These are phyloP conservation scores for Etheostoma nigrum DNA, from an alignment of 2,797 vertebrate species.

Conservation along the genomic window DNA sequence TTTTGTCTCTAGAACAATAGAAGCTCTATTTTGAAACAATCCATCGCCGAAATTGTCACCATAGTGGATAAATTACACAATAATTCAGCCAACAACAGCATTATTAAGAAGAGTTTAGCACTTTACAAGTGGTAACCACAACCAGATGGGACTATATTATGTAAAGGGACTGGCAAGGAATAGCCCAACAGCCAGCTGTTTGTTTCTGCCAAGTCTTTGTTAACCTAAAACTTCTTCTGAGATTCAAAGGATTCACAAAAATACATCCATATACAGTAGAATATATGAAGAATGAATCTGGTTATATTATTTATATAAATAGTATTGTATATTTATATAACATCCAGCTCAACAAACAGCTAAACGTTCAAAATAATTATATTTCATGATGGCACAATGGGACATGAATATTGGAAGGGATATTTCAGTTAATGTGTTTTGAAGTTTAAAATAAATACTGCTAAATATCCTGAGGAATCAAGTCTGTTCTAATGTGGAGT, in stretches of 20 bases:
- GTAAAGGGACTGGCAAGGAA: constrained; percentile 48
- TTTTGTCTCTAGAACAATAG: constrained; percentile 36
- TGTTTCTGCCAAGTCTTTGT: constrained; percentile 19
- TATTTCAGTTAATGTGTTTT: background rate
- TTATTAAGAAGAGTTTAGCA: constrained; percentile 46
- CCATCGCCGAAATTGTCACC: constrained; percentile 7
- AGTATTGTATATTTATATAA: background rate
- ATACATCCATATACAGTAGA: background rate
- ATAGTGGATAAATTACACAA: constrained; percentile 26
- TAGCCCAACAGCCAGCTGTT: constrained; percentile 26
- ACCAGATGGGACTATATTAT: constrained; percentile 68
- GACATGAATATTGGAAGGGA: background rate
- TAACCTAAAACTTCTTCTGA: constrained; percentile 6
- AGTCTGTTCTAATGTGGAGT: background rate
- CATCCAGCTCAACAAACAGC: background rate
- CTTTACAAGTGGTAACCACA: constrained; percentile 58
- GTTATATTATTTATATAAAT: too few relatives aligned
- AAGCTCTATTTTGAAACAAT: constrained; percentile 38
- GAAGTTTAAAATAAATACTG: background rate
- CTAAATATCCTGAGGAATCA: background rate
- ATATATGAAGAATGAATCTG: background rate
- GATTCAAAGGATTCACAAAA: constrained; percentile 6
- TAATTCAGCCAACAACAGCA: constrained; percentile 24
- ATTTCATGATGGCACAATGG: background rate
- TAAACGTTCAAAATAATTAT: background rate